Conservation (phyloP, 2,113 vertebrate genomes). For the Tringa solitaria region DNA sequence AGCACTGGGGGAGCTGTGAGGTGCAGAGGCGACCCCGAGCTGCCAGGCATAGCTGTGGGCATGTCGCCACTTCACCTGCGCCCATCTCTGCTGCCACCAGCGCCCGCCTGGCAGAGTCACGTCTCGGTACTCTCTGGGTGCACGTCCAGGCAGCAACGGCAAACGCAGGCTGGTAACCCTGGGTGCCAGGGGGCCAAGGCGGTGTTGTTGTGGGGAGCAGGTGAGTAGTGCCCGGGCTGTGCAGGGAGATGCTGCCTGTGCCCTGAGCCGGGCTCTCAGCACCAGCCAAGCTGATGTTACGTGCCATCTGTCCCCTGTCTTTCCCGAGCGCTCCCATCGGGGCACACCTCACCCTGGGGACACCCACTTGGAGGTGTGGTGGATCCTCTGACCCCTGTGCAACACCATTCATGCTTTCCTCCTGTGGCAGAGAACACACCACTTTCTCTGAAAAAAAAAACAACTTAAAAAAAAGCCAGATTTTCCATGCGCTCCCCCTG, state of each 20-base stretch:
- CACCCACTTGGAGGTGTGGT: fast-evolving
- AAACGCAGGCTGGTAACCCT: fast-evolving
- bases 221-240: not conserved
- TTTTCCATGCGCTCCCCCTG: fast-evolving
- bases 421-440: fast-evolving
- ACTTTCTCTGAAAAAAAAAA: not conserved
- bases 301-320: not conserved
- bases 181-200: not conserved
- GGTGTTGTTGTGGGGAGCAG: fast-evolving
- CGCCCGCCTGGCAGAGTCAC: not conserved
- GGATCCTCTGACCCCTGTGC: not conserved
- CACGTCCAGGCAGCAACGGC: fast-evolving
- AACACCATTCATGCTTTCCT: not conserved
- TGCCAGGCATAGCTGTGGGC: not conserved
- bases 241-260: not conserved
- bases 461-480: not conserved
- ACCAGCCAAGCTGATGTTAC: fast-evolving
- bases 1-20: not conserved
- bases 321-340: fast-evolving
- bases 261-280: fast-evolving
- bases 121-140: not conserved
- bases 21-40: fast-evolving
- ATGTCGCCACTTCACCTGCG: fast-evolving
- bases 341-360: not conserved
- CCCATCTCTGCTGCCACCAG: not conserved